Evolutionary conservation across 1,140 invertebrate species (phyloP), one percentile per base, ranked within the genome.

Genomic region (Homarus americanus): DNA sequence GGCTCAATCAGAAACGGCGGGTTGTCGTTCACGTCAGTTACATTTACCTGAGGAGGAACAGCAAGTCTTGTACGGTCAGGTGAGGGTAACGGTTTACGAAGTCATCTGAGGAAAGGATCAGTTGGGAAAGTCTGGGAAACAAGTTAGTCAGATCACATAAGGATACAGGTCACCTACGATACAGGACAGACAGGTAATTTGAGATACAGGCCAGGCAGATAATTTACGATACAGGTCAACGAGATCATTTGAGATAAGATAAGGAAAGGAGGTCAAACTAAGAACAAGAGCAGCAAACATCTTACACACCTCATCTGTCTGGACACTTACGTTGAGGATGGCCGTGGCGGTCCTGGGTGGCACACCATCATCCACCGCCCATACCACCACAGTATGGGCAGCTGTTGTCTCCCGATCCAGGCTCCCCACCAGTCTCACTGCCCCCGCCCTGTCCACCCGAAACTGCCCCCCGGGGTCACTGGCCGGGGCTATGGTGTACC

Each of bases 1-100:
- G 63, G 63, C 28, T 69, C 63, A 10, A 36, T 36, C 66, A 91
- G 40, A n/a, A 75, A 76, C 12, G 89, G 89, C 5, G 89, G 82
- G 49, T 91, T 91, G 72, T 91, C 89, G 72, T 91, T 91, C 49
- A 91, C 69, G 36, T 91, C 89, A 2, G 44, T 63, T 15, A 91
- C 89, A 40, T 83, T 76, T 32, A 91, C 73, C 89, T 84, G 72
- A 41, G 66, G 34, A 36, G 32, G 28, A 5, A 32, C 17, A 4
- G n/a, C 32, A 69, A 24, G 32, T 34, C 66, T 9, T 5, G 32
- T 7, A 5, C 4, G 24, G 24, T n/a, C 66, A n/a, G 5, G 4
- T 28, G 32, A 24, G 24, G 66, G 24, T 9, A 7, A 24, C 5
- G 24, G 66, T 9, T 5, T n/a, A 79, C 4, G 32, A 44, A 79